Evolutionary conservation across 1,140 invertebrate species (phyloP).

Genomic region (Drosophila cardini): DNA sequence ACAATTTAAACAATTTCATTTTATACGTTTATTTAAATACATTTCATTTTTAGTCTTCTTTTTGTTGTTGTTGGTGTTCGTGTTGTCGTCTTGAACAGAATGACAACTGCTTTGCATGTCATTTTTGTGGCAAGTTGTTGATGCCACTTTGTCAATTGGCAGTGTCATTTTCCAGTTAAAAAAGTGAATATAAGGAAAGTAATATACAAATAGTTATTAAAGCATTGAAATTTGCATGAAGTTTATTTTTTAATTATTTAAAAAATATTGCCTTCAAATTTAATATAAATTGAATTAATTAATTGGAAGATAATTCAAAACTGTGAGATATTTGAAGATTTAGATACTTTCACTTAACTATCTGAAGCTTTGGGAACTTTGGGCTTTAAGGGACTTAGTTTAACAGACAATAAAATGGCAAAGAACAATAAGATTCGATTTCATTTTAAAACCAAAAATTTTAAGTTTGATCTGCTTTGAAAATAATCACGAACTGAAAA

Average conservation of each 20-base stretch:
- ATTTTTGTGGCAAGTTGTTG: conserved; percentile 62
- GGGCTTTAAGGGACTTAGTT: background rate
- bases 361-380: too few relatives aligned
- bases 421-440: conserved; percentile 47
- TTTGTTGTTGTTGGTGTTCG: too few relatives aligned
- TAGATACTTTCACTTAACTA: too few relatives aligned
- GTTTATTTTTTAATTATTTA: too few relatives aligned
- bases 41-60: conserved; percentile 40
- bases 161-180: conserved; percentile 29
- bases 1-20: conserved; percentile 80
- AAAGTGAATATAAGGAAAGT: conserved; percentile 1
- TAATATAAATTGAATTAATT: background rate
- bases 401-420: conserved; percentile 3
- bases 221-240: too few relatives aligned
- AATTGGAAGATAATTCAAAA: conserved; percentile 1
- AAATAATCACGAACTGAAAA: conserved; percentile 72
- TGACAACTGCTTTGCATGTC: conserved; percentile 81
- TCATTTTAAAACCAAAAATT: conserved; percentile 23
- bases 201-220: background rate
- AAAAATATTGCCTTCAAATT: too few relatives aligned
- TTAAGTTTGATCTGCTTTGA: conserved; percentile 32
- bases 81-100: conserved; percentile 51
- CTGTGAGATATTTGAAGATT: too few relatives aligned
- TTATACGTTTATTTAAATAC: conserved; percentile 52
- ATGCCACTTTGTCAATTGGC: conserved; percentile 54